These are phyloP conservation scores for Sitta europaea DNA, from an alignment of 2,113 vertebrate species.

Conservation along the genomic window DNA sequence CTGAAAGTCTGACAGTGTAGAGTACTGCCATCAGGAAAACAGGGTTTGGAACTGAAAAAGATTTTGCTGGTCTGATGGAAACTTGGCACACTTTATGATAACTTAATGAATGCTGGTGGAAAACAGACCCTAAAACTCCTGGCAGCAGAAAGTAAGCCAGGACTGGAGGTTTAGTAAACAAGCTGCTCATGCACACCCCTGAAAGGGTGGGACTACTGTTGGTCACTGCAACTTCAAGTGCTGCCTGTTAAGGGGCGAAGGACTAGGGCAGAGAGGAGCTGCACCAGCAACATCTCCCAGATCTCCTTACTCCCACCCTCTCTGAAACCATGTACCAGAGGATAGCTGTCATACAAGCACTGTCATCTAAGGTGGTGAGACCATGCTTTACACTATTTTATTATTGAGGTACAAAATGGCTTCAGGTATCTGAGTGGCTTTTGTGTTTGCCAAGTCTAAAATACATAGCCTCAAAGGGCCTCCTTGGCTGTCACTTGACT, in stretches of 20 bases:
- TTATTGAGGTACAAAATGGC: neutral
- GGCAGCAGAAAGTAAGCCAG: neutral
- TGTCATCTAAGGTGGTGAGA: neutral
- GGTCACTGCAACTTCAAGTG: neutral
- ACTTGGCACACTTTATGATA: constrained; percentile 20
- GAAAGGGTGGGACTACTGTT: neutral
- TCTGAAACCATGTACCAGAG: rapidly evolving
- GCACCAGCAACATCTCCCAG: neutral
- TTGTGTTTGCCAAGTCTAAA: neutral
- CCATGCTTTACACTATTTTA: neutral
- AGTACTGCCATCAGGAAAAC: neutral
- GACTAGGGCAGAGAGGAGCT: neutral
- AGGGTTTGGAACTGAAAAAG: constrained; percentile 24
- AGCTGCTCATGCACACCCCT: neutral
- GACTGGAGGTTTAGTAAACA: constrained; percentile 28
- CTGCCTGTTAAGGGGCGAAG: neutral
- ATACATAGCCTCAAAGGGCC: neutral
- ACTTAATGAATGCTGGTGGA: constrained; percentile 43
- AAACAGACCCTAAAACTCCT: constrained; percentile 33
- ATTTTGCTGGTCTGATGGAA: constrained; percentile 48
- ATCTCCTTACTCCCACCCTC: neutral
- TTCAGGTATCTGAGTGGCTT: neutral
- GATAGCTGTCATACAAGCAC: neutral
- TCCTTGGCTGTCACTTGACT: neutral
- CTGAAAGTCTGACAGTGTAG: neutral